These are phyloP conservation scores for Aphidius gifuensis DNA, from an alignment of 1,140 invertebrate genomes.

Conservation along the genomic window DNA sequence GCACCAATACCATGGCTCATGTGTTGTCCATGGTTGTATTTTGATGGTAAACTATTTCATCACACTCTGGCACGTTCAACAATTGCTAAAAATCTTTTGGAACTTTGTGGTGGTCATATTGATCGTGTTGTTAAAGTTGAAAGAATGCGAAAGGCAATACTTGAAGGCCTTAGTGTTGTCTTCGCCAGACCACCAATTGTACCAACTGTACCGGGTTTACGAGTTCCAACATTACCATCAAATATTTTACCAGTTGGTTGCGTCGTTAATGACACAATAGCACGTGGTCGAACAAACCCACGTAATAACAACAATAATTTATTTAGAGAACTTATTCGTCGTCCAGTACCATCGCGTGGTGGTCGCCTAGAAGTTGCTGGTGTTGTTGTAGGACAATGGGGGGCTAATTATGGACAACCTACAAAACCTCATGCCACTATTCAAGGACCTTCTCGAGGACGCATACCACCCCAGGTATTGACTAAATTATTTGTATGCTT, in stretches of 20 bases:
- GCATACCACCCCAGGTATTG: slow-evolving; percentile 45
- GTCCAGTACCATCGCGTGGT: slow-evolving; percentile 62
- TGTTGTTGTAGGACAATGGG: slow-evolving; percentile 82
- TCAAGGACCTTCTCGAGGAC: slow-evolving; percentile 42
- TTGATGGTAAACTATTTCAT: slow-evolving; percentile 90
- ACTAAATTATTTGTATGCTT: slow-evolving; percentile 32
- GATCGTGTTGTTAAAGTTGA: slow-evolving; percentile 84
- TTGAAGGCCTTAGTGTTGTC: slow-evolving; percentile 74
- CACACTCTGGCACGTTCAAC: slow-evolving; percentile 70
- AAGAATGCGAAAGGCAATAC: slow-evolving; percentile 80
- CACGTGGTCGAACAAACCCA: slow-evolving; percentile 35
- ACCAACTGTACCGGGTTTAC: slow-evolving; percentile 35
- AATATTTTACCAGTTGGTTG: slow-evolving; percentile 42
- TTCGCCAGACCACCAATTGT: slow-evolving; percentile 47
- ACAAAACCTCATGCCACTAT: slow-evolving; percentile 48
- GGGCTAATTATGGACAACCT: slow-evolving; percentile 66
- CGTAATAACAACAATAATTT: slow-evolving; percentile 40
- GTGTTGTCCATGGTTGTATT: slow-evolving; percentile 87
- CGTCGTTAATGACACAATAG: slow-evolving; percentile 36
- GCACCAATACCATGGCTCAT: slow-evolving; percentile 86
- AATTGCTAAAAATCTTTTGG: slow-evolving; percentile 67
- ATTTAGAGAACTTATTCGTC: slow-evolving; percentile 56
- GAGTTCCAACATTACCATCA: slow-evolving; percentile 29
- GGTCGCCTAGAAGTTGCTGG: slow-evolving; percentile 79
- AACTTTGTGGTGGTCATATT: slow-evolving; percentile 77